Evolutionary conservation across 2,888 invertebrate genomes (phyloP).

Genomic region (Andrena minutula): DNA sequence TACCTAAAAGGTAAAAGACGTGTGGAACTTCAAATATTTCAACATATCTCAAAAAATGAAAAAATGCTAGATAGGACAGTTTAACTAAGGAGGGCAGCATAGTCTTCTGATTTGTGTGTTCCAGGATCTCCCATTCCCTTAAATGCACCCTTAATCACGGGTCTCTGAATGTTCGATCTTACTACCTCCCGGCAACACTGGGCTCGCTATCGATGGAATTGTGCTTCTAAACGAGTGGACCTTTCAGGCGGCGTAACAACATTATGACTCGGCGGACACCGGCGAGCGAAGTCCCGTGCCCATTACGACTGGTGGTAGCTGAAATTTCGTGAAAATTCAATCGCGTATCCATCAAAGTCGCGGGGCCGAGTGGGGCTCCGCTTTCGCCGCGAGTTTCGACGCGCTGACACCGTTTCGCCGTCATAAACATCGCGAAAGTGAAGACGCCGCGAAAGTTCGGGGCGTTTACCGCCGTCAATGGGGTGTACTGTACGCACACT

Average conservation of each 20-base stretch:
- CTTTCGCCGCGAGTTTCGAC: slow-evolving; percentile 35
- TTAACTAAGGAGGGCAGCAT: too few relatives aligned
- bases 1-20: too few relatives aligned
- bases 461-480: slow-evolving; percentile 73
- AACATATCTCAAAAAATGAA: too few relatives aligned
- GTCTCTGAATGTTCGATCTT: too few relatives aligned
- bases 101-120: too few relatives aligned
- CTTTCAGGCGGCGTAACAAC: background rate
- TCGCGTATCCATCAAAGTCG: slow-evolving; percentile 11
- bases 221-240: too few relatives aligned
- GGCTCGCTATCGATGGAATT: too few relatives aligned
- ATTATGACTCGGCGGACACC: background rate
- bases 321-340: slow-evolving; percentile 16
- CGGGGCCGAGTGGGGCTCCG: background rate
- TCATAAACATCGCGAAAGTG: slow-evolving; percentile 65
- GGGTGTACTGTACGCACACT: slow-evolving; percentile 64
- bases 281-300: background rate
- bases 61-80: too few relatives aligned
- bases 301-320: background rate
- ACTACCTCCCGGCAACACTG: too few relatives aligned
- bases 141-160: too few relatives aligned
- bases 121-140: too few relatives aligned
- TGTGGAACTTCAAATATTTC: too few relatives aligned
- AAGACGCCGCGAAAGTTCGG: slow-evolving; percentile 65
- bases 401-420: slow-evolving; percentile 56